phyloP scores from a whole-genome alignment of 2,113 vertebrate genomes.

The Leptobrachium leishanense region DNA sequence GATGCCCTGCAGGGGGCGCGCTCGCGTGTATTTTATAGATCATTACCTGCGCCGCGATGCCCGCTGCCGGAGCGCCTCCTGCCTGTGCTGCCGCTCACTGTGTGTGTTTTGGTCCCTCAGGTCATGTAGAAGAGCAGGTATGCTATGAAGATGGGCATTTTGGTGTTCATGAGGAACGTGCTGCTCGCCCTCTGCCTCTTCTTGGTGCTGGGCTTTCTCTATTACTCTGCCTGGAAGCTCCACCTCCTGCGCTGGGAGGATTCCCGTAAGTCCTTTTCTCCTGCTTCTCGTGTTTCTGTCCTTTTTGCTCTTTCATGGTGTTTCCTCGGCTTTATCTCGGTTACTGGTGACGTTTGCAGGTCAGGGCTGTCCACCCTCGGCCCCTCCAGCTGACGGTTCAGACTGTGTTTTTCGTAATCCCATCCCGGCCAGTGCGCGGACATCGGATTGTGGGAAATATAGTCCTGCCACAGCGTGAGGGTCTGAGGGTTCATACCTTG shows the following conservation, averaged over 20 bases:
- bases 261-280: constrained; percentile 80
- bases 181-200: constrained; percentile 92
- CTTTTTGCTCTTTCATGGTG: not conserved
- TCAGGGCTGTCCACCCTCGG: too few species aligned
- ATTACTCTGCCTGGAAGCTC: constrained; percentile 91
- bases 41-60: not conserved
- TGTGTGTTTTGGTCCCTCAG: constrained; percentile 61
- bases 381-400: too few species aligned
- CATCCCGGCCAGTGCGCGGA: too few species aligned
- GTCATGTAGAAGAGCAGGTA: constrained; percentile 76
- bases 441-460: too few species aligned
- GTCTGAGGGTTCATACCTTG: too few species aligned
- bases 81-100: not conserved
- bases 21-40: too few species aligned
- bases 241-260: constrained; percentile 90
- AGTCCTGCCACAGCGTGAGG: too few species aligned
- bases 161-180: constrained; percentile 90
- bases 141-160: constrained; percentile 89
- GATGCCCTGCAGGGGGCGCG: too few species aligned
- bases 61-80: not conserved
- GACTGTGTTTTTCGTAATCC: too few species aligned
- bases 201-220: constrained; percentile 93
- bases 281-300: not conserved
- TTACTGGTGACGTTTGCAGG: not conserved
- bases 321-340: not conserved